Conservation (phyloP, 2,113 vertebrate species). For the Brevimyrus niger region DNA sequence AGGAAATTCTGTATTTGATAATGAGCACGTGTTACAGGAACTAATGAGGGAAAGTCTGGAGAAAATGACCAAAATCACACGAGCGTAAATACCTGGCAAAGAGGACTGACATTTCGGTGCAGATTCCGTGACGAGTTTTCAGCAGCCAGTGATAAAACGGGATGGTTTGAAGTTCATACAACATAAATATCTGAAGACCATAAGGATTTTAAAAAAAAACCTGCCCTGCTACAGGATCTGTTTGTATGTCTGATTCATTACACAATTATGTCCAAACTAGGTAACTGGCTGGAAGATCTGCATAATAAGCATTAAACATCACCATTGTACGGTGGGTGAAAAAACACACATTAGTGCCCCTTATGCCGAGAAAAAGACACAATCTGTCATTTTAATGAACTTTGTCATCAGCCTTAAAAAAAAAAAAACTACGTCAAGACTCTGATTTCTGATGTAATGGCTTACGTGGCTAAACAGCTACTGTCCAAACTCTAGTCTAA, state of each 20-base stretch:
- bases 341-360: background rate
- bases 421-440: background rate
- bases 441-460: background rate
- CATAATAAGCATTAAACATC: background rate
- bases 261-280: background rate
- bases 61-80: background rate
- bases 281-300: background rate
- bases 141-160: background rate
- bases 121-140: background rate
- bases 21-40: background rate
- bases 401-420: background rate
- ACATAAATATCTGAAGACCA: background rate
- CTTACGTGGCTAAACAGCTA: background rate
- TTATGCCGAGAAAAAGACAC: background rate
- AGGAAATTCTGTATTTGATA: background rate
- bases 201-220: background rate
- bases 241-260: background rate
- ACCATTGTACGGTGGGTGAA: background rate
- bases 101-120: background rate
- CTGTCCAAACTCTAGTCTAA: too few species aligned
- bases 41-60: background rate
- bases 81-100: background rate
- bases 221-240: background rate
- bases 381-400: background rate
- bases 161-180: background rate